Conservation (phyloP, 1,140 invertebrate species). For the Akabosia matsudoensis region DNA sequence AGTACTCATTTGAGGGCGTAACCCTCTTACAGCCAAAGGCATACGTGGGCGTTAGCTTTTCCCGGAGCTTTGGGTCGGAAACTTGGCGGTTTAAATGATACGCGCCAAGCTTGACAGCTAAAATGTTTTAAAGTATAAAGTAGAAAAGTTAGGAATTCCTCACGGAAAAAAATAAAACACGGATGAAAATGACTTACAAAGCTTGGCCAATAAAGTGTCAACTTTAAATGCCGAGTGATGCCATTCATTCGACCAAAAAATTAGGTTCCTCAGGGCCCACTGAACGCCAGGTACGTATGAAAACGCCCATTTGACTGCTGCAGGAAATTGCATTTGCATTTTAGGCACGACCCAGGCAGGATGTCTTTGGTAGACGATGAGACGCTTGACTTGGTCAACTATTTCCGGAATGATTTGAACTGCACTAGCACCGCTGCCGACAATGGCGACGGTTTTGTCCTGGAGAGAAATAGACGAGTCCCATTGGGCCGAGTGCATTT, state of each 20-base stretch:
- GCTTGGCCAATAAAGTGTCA: not conserved
- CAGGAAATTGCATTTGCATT: slow-evolving; percentile 20
- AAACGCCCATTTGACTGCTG: not conserved
- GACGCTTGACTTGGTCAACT: slow-evolving; percentile 26
- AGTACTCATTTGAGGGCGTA: slow-evolving; percentile 24
- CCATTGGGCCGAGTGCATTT: slow-evolving; percentile 34
- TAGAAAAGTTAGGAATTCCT: too few relatives aligned
- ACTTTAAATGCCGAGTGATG: not conserved
- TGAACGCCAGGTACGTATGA: not conserved
- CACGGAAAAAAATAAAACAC: too few relatives aligned
- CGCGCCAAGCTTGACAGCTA: not conserved
- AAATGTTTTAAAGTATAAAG: too few relatives aligned
- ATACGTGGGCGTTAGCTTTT: slow-evolving; percentile 34
- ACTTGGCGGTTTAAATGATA: not conserved
- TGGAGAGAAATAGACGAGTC: slow-evolving; percentile 24
- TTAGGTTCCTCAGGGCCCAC: not conserved
- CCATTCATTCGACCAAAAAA: slow-evolving; percentile 7
- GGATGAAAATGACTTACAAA: not conserved
- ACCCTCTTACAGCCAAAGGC: slow-evolving; percentile 39
- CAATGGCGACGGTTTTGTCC: slow-evolving; percentile 33
- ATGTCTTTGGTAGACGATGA: slow-evolving; percentile 36
- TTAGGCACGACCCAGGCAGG: slow-evolving; percentile 26
- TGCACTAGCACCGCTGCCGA: slow-evolving; percentile 38
- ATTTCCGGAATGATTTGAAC: slow-evolving; percentile 40
- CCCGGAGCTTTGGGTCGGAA: not conserved